phyloP scores from a whole-genome alignment of 2,888 invertebrate species.

The Sesamia inferens region DNA sequence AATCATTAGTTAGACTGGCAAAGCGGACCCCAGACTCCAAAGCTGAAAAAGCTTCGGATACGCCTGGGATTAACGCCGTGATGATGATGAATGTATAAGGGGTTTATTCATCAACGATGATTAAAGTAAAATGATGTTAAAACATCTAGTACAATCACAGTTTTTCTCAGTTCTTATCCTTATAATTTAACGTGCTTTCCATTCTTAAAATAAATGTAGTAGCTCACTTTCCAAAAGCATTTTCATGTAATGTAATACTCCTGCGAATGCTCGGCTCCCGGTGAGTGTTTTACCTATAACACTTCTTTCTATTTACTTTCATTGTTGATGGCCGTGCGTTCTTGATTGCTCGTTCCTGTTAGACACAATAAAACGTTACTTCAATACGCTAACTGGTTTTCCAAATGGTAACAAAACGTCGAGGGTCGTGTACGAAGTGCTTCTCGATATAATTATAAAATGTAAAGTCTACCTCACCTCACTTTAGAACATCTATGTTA shows the following conservation, averaged over 20 bases:
- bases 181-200: background rate
- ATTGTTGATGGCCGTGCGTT: background rate
- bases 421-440: background rate
- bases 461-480: background rate
- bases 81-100: too few species aligned
- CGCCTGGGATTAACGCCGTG: too few species aligned
- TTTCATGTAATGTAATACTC: background rate
- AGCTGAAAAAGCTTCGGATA: too few species aligned
- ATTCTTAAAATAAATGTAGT: background rate
- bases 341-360: background rate
- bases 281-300: background rate
- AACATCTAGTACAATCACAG: too few species aligned
- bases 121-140: too few species aligned
- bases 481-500: background rate
- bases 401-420: background rate
- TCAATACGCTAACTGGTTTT: background rate
- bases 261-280: background rate
- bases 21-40: too few species aligned
- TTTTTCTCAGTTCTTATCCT: too few species aligned
- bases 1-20: too few species aligned
- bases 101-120: too few species aligned
- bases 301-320: background rate
- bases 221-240: background rate
- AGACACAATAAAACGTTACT: background rate
- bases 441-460: background rate